phyloP scores from a whole-genome alignment of 2,888 invertebrate genomes.

The Drosophila meridiana region DNA sequence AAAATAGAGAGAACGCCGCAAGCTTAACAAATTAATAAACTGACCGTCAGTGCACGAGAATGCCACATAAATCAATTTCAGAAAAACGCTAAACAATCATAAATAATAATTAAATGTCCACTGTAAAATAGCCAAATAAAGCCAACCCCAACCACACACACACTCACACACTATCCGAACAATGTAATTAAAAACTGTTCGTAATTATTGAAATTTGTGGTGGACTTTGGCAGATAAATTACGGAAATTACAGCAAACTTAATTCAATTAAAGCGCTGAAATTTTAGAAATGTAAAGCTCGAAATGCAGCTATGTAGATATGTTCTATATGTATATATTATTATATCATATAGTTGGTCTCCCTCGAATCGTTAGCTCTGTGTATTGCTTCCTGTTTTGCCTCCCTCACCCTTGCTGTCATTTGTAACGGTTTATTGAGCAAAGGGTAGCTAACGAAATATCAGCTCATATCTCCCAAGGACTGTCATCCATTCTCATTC shows the following conservation, averaged over 20 bases:
- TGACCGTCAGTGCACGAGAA: conserved; percentile 67
- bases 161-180: neutral
- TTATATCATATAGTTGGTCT: neutral
- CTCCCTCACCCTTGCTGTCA: conserved; percentile 9
- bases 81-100: conserved; percentile 76
- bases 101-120: conserved; percentile 75
- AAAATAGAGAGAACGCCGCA: conserved; percentile 24
- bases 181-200: conserved; percentile 64
- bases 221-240: conserved; percentile 57
- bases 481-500: conserved; percentile 29
- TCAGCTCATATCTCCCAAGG: conserved; percentile 15
- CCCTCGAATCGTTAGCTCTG: conserved; percentile 49
- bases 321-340: too few relatives aligned
- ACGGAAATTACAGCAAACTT: conserved; percentile 34
- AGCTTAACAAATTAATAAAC: conserved; percentile 77
- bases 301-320: neutral
- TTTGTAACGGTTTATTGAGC: conserved; percentile 67
- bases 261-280: conserved; percentile 50
- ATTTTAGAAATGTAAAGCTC: conserved; percentile 2
- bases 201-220: conserved; percentile 74
- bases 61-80: conserved; percentile 75
- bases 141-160: neutral
- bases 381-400: conserved; percentile 50
- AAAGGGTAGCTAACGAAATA: conserved; percentile 63
- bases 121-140: conserved; percentile 30